Evolutionary conservation across 1,140 invertebrate genomes (phyloP), one percentile per base, ranked within the genome.

Genomic region (Wiebesia pumilae): DNA sequence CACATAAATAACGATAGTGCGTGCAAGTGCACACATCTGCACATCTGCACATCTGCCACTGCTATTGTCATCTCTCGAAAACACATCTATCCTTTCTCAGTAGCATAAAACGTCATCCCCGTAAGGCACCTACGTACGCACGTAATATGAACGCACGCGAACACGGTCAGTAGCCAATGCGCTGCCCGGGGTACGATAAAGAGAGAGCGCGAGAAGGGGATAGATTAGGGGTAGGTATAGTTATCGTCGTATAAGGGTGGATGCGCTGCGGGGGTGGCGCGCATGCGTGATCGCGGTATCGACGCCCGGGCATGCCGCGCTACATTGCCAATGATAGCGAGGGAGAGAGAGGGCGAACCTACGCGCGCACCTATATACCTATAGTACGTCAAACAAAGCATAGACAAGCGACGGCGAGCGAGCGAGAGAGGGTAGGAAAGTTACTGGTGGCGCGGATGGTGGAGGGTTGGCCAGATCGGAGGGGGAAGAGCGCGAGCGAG

Each of bases 201-300:
- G 21, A 43, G 16, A 27, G 24, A 43, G 58, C 65, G 77, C 75
- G 75, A 81, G 85, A 33, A 80, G 83, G 81, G 75, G 69, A 38
- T 27, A 83, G 85, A 78, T 89, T 78, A 51, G 54, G 16, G 40
- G 71, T 75, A 43, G 71, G 24, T 75, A 62, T 27, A 27, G 40
- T n/a, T n/a, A n/a, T 4, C 69, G 79, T 88, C 84, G 87, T 75
- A 83, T 79, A 86, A 84, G 87, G 89, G 75, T 88, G 89, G 90
- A 89, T 89, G 89, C 83, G 88, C 85, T 47, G 65, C 87, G 89
- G 90, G 91, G 92, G 91, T 90, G 90, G 90, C 91, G 92, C 92
- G 92, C 92, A 90, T 90, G 92, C 92, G 92, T 91, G 89, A 88
- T 91, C 81, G 87, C 12, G 87, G 88, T 92, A 92, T 92, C 92